phyloP scores from a whole-genome alignment of 2,888 invertebrate genomes.

The Drosophila tripunctata region DNA sequence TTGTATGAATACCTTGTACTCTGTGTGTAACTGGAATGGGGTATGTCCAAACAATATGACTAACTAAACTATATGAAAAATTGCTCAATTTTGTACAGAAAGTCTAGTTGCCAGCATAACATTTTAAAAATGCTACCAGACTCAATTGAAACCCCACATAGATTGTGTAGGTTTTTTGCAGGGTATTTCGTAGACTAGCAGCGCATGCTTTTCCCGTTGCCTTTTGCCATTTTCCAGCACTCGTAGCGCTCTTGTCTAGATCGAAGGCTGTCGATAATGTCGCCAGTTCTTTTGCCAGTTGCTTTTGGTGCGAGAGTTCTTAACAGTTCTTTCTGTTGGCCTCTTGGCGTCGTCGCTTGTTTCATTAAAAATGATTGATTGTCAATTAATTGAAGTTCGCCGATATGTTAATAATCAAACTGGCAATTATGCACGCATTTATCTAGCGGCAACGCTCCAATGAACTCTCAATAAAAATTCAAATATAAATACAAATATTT shows the following conservation, averaged over 20 bases:
- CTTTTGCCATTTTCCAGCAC: conserved; percentile 19
- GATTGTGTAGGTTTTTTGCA: not conserved
- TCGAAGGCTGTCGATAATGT: conserved; percentile 69
- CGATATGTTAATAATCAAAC: conserved; percentile 79
- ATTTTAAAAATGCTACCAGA: not conserved
- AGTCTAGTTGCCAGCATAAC: too few relatives aligned
- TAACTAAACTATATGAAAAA: too few relatives aligned
- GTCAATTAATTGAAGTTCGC: conserved; percentile 81
- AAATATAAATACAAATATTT: conserved; percentile 1
- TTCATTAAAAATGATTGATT: conserved; percentile 82
- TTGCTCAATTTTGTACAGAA: too few relatives aligned
- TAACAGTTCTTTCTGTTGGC: conserved; percentile 14
- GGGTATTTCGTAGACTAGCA: not conserved
- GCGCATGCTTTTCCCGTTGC: not conserved
- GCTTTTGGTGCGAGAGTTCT: conserved; percentile 13
- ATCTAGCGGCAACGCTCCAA: conserved; percentile 10
- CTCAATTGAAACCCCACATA: not conserved
- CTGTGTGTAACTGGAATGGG: not conserved
- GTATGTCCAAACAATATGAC: not conserved
- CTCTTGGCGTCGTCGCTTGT: conserved; percentile 42
- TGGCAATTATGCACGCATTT: conserved; percentile 56
- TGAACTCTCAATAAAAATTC: not conserved
- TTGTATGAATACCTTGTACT: not conserved
- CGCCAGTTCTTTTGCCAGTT: conserved; percentile 47
- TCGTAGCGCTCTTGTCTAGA: conserved; percentile 52